Base-by-base conservation (phyloP, 1,140 invertebrate genomes). In the Aphelinus certus region DNA sequence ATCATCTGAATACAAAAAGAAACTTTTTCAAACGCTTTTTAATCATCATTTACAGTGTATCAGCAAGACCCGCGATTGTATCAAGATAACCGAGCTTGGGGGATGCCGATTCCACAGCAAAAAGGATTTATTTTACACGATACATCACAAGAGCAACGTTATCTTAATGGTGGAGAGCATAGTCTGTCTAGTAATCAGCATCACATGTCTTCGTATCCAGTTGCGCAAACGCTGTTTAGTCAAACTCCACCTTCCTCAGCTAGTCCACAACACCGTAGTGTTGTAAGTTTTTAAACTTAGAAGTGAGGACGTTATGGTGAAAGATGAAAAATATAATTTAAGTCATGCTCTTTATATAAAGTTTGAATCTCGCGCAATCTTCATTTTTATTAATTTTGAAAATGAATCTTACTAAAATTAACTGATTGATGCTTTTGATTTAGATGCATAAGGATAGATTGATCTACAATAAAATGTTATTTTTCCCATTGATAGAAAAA, bases 211-310 rank as follows among this genome's bases (percentile, higher is more conserved):
- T 83, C 83, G 65, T 88, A 86, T 79, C 85, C 84, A 76, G 76
- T 82, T 71, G 81, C 86, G 66, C 81, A 85, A 69, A 83, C 83
- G 51, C 77, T 88, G 64, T 88, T 87, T 76, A 88, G 83, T 84
- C 86, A 90, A 84, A 87, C 89, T 73, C 82, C 84, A 76, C 84
- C 86, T 69, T 79, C 86, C 75, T 82, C 88, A 78, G 84, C 87
- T 87, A 84, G 87, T 89, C 84, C 85, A 65, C 87, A 88, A 81
- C 87, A 88, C 81, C 86, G 86, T 75, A 88, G 84, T 79, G 82
- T 85, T 77, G 87, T 88, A 76, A 86, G 83, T 85, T 68, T 71
- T 73, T 9, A 56, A 71, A 55, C 46, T 42, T 26, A 55, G 9
- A 26, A 26, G 26, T 26, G 26, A 26, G 26, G 26, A 26, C 26